These are phyloP conservation scores for Schizaphis graminum DNA, from an alignment of 2,888 invertebrate species.

Conservation along the genomic window DNA sequence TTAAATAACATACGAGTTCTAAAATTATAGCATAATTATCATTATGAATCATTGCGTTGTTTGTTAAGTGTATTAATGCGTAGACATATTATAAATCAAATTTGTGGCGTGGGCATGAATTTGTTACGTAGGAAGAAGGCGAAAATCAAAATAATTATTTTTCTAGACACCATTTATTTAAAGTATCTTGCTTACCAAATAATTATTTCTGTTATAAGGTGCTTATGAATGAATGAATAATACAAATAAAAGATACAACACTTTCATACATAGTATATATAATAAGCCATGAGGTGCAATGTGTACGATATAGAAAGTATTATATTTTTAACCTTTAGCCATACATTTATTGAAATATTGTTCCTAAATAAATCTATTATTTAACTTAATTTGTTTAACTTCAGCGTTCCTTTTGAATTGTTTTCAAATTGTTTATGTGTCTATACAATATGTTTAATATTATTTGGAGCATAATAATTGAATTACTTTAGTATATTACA, in stretches of 20 bases:
- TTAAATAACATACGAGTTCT: background rate
- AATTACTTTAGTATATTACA: background rate
- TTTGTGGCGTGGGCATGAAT: conserved; percentile 51
- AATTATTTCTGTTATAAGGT: conserved; percentile 38
- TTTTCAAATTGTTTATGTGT: conserved; percentile 8
- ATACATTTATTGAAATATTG: conserved; percentile 7
- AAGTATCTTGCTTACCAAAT: conserved; percentile 44
- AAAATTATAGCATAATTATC: conserved; percentile 29
- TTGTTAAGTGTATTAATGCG: conserved; percentile 10
- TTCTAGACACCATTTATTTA: conserved; percentile 25
- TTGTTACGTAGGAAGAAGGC: conserved; percentile 56
- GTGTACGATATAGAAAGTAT: background rate
- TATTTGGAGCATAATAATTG: conserved; percentile 24
- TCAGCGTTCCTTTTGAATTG: background rate
- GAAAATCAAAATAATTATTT: conserved; percentile 62
- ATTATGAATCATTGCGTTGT: conserved; percentile 14
- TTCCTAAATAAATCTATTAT: conserved; percentile 21
- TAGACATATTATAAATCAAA: conserved; percentile 54
- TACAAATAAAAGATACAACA: conserved; percentile 23
- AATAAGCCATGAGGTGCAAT: background rate
- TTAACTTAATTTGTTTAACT: background rate
- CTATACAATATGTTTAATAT: conserved; percentile 27
- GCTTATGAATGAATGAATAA: conserved; percentile 51
- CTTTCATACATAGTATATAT: conserved; percentile 14
- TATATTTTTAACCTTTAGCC: conserved; percentile 33